Evolutionary conservation across 2,888 invertebrate species (phyloP).

Genomic region (Drosophila fungiperda): DNA sequence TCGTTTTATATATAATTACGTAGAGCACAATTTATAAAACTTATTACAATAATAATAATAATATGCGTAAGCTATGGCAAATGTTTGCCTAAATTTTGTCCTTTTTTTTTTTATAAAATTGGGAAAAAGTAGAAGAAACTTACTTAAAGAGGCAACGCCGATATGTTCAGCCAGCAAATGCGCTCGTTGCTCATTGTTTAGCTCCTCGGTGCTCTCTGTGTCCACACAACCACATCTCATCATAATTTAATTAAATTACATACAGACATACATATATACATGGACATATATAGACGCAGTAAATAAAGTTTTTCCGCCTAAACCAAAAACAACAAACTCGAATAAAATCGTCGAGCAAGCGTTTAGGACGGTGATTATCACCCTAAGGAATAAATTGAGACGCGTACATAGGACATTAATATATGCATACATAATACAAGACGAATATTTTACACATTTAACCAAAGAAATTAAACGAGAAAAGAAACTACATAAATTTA

Average conservation of each 20-base stretch:
- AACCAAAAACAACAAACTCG: constrained; percentile 15
- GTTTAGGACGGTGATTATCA: constrained; percentile 20
- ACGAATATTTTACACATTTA: constrained; percentile 50
- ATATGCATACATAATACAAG: constrained; percentile 12
- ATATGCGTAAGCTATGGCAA: constrained; percentile 31
- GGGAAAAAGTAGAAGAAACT: constrained; percentile 4
- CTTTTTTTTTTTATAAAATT: constrained; percentile 9
- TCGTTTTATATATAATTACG: constrained; percentile 32
- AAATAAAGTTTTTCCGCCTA: neutral
- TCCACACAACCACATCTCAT: constrained; percentile 18
- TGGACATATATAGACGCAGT: constrained; percentile 33
- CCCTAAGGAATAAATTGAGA: constrained; percentile 17
- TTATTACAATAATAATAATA: constrained; percentile 39
- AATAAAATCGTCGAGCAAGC: constrained; percentile 21
- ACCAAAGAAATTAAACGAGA: constrained; percentile 26
- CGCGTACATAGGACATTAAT: constrained; percentile 4
- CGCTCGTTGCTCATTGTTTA: constrained; percentile 73
- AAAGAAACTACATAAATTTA: constrained; percentile 67
- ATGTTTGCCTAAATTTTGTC: constrained; percentile 4
- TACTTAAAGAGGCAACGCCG: constrained; percentile 75
- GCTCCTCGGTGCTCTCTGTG: constrained; percentile 56
- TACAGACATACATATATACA: constrained; percentile 34
- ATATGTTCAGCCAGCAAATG: constrained; percentile 82
- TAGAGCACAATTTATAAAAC: constrained; percentile 46
- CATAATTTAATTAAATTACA: constrained; percentile 26